phyloP scores from a whole-genome alignment of 1,140 invertebrate genomes.

The Bombus breviceps region DNA sequence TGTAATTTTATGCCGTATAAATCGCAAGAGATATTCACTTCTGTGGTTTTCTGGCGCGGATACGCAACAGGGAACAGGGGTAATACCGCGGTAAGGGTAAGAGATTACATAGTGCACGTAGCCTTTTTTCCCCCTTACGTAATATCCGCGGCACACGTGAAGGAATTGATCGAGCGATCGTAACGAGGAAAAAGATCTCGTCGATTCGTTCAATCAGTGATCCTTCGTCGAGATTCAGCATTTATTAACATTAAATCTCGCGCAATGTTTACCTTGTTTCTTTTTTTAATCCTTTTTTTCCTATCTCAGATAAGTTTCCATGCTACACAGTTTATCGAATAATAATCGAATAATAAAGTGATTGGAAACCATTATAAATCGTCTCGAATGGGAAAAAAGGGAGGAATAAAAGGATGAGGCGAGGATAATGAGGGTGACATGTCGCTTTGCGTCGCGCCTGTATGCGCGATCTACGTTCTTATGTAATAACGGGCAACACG shows the following conservation, averaged over 20 bases:
- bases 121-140: neutral
- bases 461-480: slow-evolving; percentile 4
- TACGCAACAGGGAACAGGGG: slow-evolving; percentile 7
- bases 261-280: neutral
- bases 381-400: neutral
- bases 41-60: slow-evolving; percentile 1
- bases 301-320: neutral
- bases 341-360: neutral
- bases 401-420: neutral
- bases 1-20: slow-evolving; percentile 23
- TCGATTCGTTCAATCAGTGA: neutral
- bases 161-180: neutral
- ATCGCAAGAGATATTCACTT: slow-evolving; percentile 9
- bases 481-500: slow-evolving; percentile 32
- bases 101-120: slow-evolving; percentile 18
- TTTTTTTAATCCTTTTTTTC: neutral
- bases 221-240: neutral
- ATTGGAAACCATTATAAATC: neutral
- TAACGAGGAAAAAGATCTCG: neutral
- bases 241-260: neutral
- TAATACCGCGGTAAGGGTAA: slow-evolving; percentile 11
- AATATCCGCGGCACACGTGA: slow-evolving; percentile 16
- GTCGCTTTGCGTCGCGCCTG: neutral
- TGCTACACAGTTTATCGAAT: neutral
- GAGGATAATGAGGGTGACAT: neutral